phyloP scores from a whole-genome alignment of 2,113 vertebrate species.

The Puma concolor region DNA sequence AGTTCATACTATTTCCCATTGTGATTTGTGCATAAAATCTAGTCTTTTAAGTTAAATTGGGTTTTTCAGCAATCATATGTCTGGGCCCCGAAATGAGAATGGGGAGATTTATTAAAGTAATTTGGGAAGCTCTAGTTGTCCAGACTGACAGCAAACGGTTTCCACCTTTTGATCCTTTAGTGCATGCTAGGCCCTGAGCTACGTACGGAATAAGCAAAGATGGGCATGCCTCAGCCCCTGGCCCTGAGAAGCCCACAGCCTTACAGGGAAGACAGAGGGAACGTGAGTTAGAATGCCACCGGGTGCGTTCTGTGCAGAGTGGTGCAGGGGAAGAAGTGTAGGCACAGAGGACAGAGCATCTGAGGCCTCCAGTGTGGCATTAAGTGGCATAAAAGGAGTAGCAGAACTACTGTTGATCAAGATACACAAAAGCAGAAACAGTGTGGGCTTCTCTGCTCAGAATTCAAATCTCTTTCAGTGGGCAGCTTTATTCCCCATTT shows the following conservation, averaged over 20 bases:
- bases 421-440: background rate
- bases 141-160: background rate
- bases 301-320: background rate
- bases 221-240: background rate
- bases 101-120: background rate
- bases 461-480: background rate
- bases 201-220: background rate
- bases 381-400: background rate
- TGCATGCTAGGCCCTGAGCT: background rate
- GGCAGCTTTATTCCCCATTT: background rate
- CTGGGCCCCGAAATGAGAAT: background rate
- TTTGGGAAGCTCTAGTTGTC: background rate
- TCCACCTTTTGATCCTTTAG: background rate
- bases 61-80: background rate
- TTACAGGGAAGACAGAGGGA: background rate
- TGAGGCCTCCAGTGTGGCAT: too few species aligned
- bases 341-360: background rate
- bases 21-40: background rate
- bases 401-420: background rate
- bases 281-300: background rate
- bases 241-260: background rate
- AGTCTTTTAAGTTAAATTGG: background rate
- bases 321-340: background rate
- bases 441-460: background rate
- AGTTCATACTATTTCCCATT: background rate